These are phyloP conservation scores for Julus scandinavius DNA, from an alignment of 2,888 invertebrate genomes.

Conservation along the genomic window DNA sequence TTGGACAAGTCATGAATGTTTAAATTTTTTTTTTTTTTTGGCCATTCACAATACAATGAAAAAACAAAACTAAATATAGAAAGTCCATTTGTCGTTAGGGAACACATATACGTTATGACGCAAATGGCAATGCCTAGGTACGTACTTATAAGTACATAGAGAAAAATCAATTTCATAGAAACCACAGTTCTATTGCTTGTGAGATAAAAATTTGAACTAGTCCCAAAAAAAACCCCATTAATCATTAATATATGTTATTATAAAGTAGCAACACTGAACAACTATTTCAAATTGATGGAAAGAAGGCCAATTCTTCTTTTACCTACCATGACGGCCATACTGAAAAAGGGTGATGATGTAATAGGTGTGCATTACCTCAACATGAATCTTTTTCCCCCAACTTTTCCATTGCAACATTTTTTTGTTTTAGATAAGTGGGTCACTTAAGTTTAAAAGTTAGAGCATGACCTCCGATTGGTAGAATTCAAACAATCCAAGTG, in stretches of 20 bases:
- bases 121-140: not conserved
- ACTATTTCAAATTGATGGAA: not conserved
- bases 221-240: not conserved
- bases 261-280: not conserved
- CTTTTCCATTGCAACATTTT: too few species aligned
- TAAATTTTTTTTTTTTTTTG: not conserved
- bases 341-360: too few species aligned
- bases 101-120: constrained; percentile 12
- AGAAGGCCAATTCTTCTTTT: not conserved
- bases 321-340: not conserved
- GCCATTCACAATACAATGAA: not conserved
- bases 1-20: not conserved
- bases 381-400: too few species aligned
- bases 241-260: not conserved
- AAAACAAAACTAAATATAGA: constrained; percentile 28
- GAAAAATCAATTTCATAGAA: constrained; percentile 1
- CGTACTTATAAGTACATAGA: not conserved
- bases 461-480: too few species aligned
- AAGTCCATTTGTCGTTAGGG: constrained; percentile 10
- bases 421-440: too few species aligned
- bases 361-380: too few species aligned
- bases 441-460: too few species aligned
- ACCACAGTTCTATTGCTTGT: not conserved
- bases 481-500: too few species aligned
- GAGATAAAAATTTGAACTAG: not conserved